Conservation (phyloP, 23 tunicate species). For the Halocynthia aurantium region DNA sequence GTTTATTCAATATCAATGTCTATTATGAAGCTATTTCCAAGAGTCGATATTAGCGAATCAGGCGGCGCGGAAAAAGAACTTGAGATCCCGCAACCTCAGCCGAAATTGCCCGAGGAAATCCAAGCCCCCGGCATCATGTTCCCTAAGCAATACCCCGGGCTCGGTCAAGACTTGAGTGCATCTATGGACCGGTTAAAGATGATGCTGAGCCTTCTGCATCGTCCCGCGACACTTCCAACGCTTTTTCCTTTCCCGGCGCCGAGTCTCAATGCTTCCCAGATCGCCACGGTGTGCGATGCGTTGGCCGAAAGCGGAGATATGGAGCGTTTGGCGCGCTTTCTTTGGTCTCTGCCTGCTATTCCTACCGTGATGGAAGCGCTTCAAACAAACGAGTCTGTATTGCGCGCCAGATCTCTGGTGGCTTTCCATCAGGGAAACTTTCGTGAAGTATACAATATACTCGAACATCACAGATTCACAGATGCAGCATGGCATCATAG, state of each 20-base stretch:
- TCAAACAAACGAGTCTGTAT: conserved; percentile 64
- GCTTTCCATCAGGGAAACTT: conserved; percentile 89
- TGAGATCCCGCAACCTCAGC: too few species aligned
- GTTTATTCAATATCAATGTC: too few species aligned
- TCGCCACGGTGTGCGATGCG: conserved; percentile 85
- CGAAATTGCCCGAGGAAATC: not conserved
- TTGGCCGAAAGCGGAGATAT: conserved; percentile 80
- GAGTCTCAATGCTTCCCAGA: conserved; percentile 51
- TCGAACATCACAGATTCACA: conserved; percentile 77
- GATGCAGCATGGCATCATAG: conserved; percentile 50
- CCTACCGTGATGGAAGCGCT: conserved; percentile 77
- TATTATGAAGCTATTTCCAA: conserved; percentile 15
- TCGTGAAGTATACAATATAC: conserved; percentile 74
- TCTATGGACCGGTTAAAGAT: conserved; percentile 2
- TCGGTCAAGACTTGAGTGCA: not conserved
- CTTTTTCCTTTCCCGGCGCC: conserved; percentile 38
- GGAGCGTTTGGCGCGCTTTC: conserved; percentile 84
- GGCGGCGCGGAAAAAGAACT: not conserved
- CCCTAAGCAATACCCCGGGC: not conserved
- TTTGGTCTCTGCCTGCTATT: conserved; percentile 92
- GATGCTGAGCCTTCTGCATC: conserved; percentile 1
- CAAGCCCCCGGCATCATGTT: not conserved
- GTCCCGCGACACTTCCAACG: conserved; percentile 10
- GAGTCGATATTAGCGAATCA: conserved; percentile 13
- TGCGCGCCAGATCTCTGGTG: conserved; percentile 82